These are phyloP conservation scores for Ennomos fuscantarius DNA, from an alignment of 2,888 invertebrate species.

Conservation along the genomic window DNA sequence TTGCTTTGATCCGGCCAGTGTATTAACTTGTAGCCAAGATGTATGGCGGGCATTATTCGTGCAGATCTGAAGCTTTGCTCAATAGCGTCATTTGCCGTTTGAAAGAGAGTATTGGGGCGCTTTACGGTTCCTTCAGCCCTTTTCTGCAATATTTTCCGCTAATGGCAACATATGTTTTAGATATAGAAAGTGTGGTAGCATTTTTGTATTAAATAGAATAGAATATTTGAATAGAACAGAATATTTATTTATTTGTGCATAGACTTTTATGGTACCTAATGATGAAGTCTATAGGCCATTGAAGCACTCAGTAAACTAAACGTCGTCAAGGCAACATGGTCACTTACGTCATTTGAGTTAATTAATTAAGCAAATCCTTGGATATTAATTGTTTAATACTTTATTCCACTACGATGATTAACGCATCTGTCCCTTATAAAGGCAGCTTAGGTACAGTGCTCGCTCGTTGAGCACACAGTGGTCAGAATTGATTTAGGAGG, in stretches of 20 bases:
- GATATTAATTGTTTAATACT: constrained; percentile 44
- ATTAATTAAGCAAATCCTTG: constrained; percentile 29
- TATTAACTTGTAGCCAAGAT: constrained; percentile 80
- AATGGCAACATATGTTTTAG: constrained; percentile 28
- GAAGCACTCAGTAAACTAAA: neutral
- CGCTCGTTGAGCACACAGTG: neutral
- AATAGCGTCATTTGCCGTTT: constrained; percentile 68
- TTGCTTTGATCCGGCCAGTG: constrained; percentile 81
- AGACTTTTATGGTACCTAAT: too few species aligned
- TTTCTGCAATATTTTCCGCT: constrained; percentile 34
- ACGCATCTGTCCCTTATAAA: constrained; percentile 50
- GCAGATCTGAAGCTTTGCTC: constrained; percentile 71
- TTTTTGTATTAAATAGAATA: constrained; percentile 12
- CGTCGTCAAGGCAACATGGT: constrained; percentile 20
- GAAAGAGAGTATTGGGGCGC: constrained; percentile 37
- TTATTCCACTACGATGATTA: constrained; percentile 64
- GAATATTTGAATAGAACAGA: too few species aligned
- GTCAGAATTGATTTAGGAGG: neutral
- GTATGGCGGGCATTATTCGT: constrained; percentile 78
- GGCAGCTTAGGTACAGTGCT: constrained; percentile 32
- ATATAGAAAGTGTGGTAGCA: constrained; percentile 23
- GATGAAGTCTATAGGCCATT: too few species aligned
- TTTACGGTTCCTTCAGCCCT: constrained; percentile 33
- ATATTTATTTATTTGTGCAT: too few species aligned
- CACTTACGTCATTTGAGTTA: constrained; percentile 28